These are phyloP conservation scores for Phortica magna DNA, from an alignment of 2,888 invertebrate genomes.

Conservation along the genomic window DNA sequence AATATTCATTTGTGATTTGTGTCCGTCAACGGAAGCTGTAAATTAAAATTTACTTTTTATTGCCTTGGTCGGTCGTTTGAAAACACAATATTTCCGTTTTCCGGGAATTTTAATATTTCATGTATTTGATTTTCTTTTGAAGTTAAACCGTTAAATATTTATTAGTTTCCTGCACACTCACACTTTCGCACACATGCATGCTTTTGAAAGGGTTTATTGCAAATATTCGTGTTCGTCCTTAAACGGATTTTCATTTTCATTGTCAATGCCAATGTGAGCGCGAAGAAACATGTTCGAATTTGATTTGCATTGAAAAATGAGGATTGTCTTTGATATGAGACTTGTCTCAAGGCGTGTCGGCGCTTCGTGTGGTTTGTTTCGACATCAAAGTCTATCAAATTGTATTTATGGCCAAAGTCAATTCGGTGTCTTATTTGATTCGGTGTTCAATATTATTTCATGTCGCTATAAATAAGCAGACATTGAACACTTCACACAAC, in stretches of 20 bases:
- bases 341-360: not conserved
- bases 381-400: too few relatives aligned
- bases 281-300: conserved; percentile 13
- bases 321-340: not conserved
- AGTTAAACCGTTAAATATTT: not conserved
- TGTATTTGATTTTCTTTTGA: not conserved
- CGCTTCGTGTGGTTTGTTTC: too few relatives aligned
- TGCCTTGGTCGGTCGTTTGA: not conserved
- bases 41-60: not conserved
- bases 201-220: not conserved
- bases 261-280: conserved; percentile 57
- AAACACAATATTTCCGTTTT: not conserved
- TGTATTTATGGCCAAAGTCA: too few relatives aligned
- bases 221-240: not conserved
- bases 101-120: not conserved
- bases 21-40: not conserved
- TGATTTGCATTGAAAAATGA: not conserved
- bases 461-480: too few relatives aligned
- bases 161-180: conserved; percentile 35
- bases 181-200: conserved; percentile 36
- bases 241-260: conserved; percentile 64
- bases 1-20: not conserved
- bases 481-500: too few relatives aligned
- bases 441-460: too few relatives aligned
- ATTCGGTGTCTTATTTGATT: too few relatives aligned